phyloP scores from a whole-genome alignment of 2,797 vertebrate species.

The Phataginus tetradactyla region DNA sequence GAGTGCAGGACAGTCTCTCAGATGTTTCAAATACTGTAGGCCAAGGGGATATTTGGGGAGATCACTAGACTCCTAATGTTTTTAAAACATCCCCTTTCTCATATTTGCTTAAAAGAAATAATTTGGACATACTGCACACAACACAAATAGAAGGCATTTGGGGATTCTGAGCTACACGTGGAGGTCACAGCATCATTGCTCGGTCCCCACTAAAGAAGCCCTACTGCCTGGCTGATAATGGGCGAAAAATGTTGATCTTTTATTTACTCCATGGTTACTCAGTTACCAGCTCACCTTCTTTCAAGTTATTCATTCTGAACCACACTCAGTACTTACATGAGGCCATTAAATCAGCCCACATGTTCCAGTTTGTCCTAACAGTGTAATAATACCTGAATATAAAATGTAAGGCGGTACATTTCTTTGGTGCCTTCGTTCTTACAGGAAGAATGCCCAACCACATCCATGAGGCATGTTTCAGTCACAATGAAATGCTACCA shows the following conservation, averaged over 20 bases:
- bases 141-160: not conserved
- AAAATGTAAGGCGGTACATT: not conserved
- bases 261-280: not conserved
- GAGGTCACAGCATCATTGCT: not conserved
- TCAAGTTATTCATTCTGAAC: not conserved
- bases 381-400: not conserved
- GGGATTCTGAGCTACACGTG: not conserved
- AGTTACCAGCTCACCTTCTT: not conserved
- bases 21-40: not conserved
- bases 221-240: not conserved
- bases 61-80: not conserved
- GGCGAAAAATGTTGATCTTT: not conserved
- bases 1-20: not conserved
- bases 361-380: not conserved
- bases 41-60: not conserved
- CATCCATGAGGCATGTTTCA: not conserved
- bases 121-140: not conserved
- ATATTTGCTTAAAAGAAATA: not conserved
- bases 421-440: not conserved
- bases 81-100: constrained; percentile 13
- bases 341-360: not conserved
- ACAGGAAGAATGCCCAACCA: not conserved
- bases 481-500: not conserved
- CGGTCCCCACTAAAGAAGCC: too few relatives aligned
- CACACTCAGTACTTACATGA: not conserved